Evolutionary conservation across 2,797 vertebrate genomes (phyloP).

Genomic region (Acanthurus leucopareius): DNA sequence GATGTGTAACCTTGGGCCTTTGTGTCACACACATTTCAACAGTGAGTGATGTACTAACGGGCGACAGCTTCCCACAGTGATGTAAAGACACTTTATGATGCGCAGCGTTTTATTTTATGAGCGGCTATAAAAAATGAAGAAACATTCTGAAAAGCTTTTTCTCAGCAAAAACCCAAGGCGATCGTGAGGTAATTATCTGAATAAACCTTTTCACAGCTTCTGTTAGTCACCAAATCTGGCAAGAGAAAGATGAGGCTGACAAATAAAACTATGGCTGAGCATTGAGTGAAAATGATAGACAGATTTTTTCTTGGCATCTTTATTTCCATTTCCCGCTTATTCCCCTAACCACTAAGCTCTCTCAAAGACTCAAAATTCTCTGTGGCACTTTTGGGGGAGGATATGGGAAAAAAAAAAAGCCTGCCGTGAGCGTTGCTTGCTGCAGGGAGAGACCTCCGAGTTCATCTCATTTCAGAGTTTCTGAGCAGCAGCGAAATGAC

Average conservation of each 20-base stretch:
- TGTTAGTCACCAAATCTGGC: slow-evolving; percentile 70
- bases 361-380: slow-evolving; percentile 78
- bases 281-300: slow-evolving; percentile 76
- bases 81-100: slow-evolving; percentile 79
- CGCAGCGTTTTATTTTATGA: slow-evolving; percentile 71
- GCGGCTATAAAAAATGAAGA: slow-evolving; percentile 72
- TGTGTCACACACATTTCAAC: slow-evolving; percentile 58
- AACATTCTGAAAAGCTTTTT: slow-evolving; percentile 76
- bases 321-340: slow-evolving; percentile 70
- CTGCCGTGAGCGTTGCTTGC: slow-evolving; percentile 65
- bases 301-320: slow-evolving; percentile 69
- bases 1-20: slow-evolving; percentile 65
- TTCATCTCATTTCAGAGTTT: slow-evolving; percentile 83
- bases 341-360: slow-evolving; percentile 65
- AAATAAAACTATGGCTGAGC: slow-evolving; percentile 75
- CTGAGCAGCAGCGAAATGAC: slow-evolving; percentile 69
- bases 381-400: slow-evolving; percentile 71
- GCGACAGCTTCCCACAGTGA: slow-evolving; percentile 65
- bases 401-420: slow-evolving; percentile 68
- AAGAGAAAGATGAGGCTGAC: slow-evolving; percentile 62
- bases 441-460: slow-evolving; percentile 73
- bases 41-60: slow-evolving; percentile 66
- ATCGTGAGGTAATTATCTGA: slow-evolving; percentile 77
- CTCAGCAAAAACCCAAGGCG: slow-evolving; percentile 77
- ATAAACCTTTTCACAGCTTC: slow-evolving; percentile 75